phyloP scores from a whole-genome alignment of 2,888 invertebrate genomes.

The Boloria euphrosyne region DNA sequence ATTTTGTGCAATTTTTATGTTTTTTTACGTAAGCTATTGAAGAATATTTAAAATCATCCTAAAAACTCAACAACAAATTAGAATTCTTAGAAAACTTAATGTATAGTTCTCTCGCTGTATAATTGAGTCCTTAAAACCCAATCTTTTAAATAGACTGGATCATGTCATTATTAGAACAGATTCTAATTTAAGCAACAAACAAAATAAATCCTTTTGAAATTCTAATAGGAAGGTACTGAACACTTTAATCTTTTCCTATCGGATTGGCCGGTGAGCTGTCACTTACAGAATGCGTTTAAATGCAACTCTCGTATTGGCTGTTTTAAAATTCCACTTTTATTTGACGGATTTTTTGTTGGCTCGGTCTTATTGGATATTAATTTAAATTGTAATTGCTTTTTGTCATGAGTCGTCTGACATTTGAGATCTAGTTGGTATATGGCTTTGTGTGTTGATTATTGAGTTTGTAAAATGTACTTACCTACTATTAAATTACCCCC shows the following conservation, averaged over 20 bases:
- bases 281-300: conserved; percentile 72
- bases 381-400: conserved; percentile 22
- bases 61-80: too few relatives aligned
- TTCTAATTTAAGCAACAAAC: conserved; percentile 32
- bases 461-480: too few relatives aligned
- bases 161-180: conserved; percentile 20
- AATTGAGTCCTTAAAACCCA: background rate
- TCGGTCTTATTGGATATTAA: conserved; percentile 26
- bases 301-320: conserved; percentile 68
- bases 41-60: too few relatives aligned
- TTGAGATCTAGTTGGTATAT: background rate
- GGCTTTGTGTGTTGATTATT: background rate
- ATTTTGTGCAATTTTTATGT: too few relatives aligned
- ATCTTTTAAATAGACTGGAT: background rate
- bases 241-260: conserved; percentile 70
- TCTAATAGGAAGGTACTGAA: conserved; percentile 60
- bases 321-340: conserved; percentile 54
- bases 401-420: conserved; percentile 20
- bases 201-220: conserved; percentile 62
- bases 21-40: too few relatives aligned
- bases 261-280: conserved; percentile 77
- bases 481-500: too few relatives aligned
- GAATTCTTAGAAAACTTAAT: too few relatives aligned
- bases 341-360: conserved; percentile 14
- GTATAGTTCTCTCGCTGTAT: too few relatives aligned